Evolutionary conservation across 2,888 invertebrate genomes (phyloP).

Genomic region (Siphlonurus alternatus): DNA sequence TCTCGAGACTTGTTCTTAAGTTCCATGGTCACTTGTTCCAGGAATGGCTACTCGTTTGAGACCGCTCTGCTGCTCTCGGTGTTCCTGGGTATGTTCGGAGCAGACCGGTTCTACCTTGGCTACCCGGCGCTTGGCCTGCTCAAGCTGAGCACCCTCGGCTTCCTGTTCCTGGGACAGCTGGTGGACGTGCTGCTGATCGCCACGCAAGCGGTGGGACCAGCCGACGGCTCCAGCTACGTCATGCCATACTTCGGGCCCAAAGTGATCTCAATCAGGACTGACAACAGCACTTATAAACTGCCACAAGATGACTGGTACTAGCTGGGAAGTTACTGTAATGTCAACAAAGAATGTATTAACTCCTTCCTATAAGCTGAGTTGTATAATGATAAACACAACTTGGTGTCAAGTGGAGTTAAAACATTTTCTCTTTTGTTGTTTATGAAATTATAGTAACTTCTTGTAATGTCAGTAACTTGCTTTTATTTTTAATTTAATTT

Average conservation of each 20-base stretch:
- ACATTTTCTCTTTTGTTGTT: not conserved
- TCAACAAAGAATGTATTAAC: no score
- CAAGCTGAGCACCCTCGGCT: slow-evolving; percentile 90
- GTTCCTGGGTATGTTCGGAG: slow-evolving; percentile 95
- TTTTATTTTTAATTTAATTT: no score
- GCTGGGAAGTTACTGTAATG: no score
- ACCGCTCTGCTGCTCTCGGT: slow-evolving; percentile 84
- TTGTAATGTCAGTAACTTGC: not conserved
- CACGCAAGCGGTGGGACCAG: slow-evolving; percentile 84
- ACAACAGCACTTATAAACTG: slow-evolving; percentile 69
- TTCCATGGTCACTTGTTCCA: no score
- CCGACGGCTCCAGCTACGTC: slow-evolving; percentile 87
- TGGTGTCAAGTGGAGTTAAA: no score
- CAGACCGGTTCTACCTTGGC: slow-evolving; percentile 95
- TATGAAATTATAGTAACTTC: not conserved
- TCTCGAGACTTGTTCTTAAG: no score
- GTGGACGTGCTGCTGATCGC: slow-evolving; percentile 90
- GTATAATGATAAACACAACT: no score
- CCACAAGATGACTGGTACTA: slow-evolving; percentile 60
- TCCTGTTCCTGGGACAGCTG: slow-evolving; percentile 89
- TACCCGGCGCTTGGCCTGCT: slow-evolving; percentile 90
- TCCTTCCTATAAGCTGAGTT: no score
- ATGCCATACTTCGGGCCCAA: slow-evolving; percentile 88
- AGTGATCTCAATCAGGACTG: slow-evolving; percentile 58
- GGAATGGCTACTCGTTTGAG: slow-evolving; percentile 88